phyloP scores from a whole-genome alignment of 1,140 invertebrate genomes.

The Calosoma granatense region DNA sequence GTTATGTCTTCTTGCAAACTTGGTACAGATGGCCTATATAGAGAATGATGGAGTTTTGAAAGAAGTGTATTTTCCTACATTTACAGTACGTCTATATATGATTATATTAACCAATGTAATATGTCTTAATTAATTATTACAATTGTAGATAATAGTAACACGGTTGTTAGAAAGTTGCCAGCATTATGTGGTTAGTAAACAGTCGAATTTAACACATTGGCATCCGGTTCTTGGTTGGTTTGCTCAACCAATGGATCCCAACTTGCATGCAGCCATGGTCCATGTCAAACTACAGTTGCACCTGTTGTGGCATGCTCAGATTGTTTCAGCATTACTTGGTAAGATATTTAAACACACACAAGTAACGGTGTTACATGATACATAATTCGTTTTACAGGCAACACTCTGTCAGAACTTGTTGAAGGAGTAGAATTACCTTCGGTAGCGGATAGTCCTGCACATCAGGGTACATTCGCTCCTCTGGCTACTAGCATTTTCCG shows the following conservation, averaged over 20 bases:
- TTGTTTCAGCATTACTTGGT: conserved; percentile 38
- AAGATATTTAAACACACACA: conserved; percentile 11
- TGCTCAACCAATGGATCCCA: conserved; percentile 70
- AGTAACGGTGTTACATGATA: neutral
- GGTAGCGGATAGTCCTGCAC: conserved; percentile 23
- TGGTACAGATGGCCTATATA: conserved; percentile 63
- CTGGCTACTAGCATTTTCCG: conserved; percentile 37
- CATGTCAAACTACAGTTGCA: conserved; percentile 74
- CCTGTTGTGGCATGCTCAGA: conserved; percentile 65
- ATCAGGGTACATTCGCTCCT: conserved; percentile 32
- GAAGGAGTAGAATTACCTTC: conserved; percentile 33
- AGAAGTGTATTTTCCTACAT: conserved; percentile 54
- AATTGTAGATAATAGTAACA: conserved; percentile 70
- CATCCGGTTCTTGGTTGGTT: conserved; percentile 98
- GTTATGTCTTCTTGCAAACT: conserved; percentile 70
- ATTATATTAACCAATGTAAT: too few species aligned
- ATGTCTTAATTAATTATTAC: too few species aligned
- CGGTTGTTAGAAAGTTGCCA: conserved; percentile 74
- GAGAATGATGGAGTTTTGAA: conserved; percentile 52
- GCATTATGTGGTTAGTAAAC: conserved; percentile 74
- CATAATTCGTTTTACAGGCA: conserved; percentile 27
- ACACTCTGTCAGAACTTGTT: conserved; percentile 40
- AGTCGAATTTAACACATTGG: conserved; percentile 89
- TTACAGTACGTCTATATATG: conserved; percentile 46
- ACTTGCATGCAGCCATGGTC: conserved; percentile 72